Percentiles rank a stretch among this genome's conserved stretches.
Conservation (phyloP, 2,113 vertebrate species). For the Cavia aperea region DNA sequence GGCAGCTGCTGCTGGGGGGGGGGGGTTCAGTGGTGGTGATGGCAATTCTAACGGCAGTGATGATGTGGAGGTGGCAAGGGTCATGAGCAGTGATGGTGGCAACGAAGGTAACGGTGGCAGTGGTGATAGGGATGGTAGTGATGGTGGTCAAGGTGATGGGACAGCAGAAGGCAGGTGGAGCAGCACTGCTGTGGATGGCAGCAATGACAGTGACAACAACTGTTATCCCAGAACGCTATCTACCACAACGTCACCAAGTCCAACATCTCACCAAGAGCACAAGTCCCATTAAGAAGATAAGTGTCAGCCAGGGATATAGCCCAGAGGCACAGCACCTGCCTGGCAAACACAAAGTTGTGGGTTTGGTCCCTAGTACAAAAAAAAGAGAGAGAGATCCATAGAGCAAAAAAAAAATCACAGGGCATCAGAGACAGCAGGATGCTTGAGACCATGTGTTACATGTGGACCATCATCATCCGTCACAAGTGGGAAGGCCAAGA, state of each 20-base stretch:
- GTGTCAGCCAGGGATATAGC: too few relatives aligned
- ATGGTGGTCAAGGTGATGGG: too few relatives aligned
- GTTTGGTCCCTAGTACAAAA: too few relatives aligned
- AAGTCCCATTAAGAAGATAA: not conserved
- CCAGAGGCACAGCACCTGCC: too few relatives aligned
- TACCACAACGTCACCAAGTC: not conserved
- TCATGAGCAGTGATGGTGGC: not conserved
- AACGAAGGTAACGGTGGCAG: not conserved
- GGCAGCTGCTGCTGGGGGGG: not conserved
- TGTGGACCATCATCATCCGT: accelerated
- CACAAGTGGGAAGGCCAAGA: not conserved
- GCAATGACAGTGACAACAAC: not conserved
- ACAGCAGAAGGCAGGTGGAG: too few relatives aligned
- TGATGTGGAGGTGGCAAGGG: accelerated
- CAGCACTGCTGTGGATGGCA: not conserved
- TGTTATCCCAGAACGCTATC: not conserved
- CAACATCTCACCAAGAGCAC: not conserved
- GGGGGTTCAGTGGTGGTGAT: not conserved
- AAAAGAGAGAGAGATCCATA: not conserved
- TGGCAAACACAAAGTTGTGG: too few relatives aligned
- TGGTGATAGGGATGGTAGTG: not conserved
- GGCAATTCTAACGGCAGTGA: accelerated
- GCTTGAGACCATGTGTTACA: accelerated
- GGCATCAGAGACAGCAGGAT: not conserved
- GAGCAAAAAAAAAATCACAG: not conserved